Base-by-base conservation (phyloP, 2,797 vertebrate species). In the Danio choprae region DNA sequence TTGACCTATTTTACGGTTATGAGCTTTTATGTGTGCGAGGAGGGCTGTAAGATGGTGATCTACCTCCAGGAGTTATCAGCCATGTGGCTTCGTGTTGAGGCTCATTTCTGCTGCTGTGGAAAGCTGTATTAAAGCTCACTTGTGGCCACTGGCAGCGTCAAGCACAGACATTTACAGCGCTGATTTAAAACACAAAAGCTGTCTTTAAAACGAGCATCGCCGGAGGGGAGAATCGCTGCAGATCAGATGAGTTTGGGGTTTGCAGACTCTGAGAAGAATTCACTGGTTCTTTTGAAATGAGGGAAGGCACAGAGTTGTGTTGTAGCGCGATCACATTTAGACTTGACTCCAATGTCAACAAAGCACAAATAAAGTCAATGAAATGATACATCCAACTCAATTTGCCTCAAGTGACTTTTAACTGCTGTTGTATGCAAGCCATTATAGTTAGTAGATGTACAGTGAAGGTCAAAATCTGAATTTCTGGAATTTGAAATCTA, bases 131-230 rank as follows among this genome's bases (percentile, higher is more conserved):
- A 50, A 75, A 64, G 20, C 59, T 55, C 59, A 55, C 48, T 64
- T 63, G 74, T 22, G 58, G 73, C 59, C 59, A 22, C 46, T 63
- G 72, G 22, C 44, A 64, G n/a, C 43, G 59, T 76, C 59, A 43
- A 53, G 48, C 29, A 0, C 56, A 38, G 58, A 60, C 56, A 60
- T 74, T 60, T 48, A 74, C 22, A 58, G 40, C 38, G 38, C 51
- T 72, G 69, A 72, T 72, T 72, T 72, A 72, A 72, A 72, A 72
- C 51, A 72, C 51, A 44, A 72, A 43, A 22, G 53, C 18, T 10
- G 22, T 56, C 18, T 72, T 72, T 72, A 56, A 72, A 72, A 72
- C 16, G 69, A 72, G 53, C 13, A 22, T 56, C 38, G 51, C 53
- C 56, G 69, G 2, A 56, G 69, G 69, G 51, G 38, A 13, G 43